These are phyloP conservation scores for Montipora foliosa DNA, from an alignment of 64 coral and sea anemone genomes.

Conservation along the genomic window DNA sequence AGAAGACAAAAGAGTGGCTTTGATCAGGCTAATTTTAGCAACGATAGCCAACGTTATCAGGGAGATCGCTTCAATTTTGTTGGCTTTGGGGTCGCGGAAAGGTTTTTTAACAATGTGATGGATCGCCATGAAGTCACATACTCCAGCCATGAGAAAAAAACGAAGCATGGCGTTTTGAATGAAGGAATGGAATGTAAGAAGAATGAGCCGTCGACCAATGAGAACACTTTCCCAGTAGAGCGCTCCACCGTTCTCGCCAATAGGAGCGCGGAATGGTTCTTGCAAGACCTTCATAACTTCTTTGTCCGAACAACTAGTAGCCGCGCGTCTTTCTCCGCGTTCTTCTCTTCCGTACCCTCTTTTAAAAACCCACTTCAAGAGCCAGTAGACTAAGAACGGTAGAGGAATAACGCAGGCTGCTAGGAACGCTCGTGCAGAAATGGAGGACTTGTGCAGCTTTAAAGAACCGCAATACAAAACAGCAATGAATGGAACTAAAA, in stretches of 20 bases:
- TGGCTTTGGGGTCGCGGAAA: slow-evolving; percentile 32
- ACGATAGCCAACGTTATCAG: slow-evolving; percentile 58
- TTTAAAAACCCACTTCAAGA: neutral
- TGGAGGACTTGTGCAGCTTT: slow-evolving; percentile 7
- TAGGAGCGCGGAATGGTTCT: slow-evolving; percentile 60
- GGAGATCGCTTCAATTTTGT: slow-evolving; percentile 48
- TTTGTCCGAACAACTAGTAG: neutral
- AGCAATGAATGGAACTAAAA: slow-evolving; percentile 73
- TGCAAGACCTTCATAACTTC: slow-evolving; percentile 50
- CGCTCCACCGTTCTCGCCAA: slow-evolving; percentile 29
- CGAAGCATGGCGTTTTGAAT: slow-evolving; percentile 54
- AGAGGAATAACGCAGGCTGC: slow-evolving; percentile 75
- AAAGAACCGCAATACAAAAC: slow-evolving; percentile 65
- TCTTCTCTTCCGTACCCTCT: neutral
- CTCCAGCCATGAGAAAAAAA: slow-evolving; percentile 18
- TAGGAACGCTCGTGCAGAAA: slow-evolving; percentile 50
- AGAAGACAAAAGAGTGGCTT: slow-evolving; percentile 56
- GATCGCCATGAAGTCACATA: slow-evolving; percentile 54
- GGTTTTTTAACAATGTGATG: slow-evolving; percentile 62
- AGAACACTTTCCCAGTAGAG: slow-evolving; percentile 89
- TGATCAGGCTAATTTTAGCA: slow-evolving; percentile 62
- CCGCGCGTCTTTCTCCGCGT: neutral
- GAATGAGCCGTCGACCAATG: slow-evolving; percentile 73
- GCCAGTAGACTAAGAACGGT: slow-evolving; percentile 76
- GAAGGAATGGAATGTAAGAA: slow-evolving; percentile 70